A percentile compares a stretch with the other conserved stretches of the same genome.
These are phyloP conservation scores for Marmota flaviventris DNA, from an alignment of 2,113 vertebrate species.

Conservation along the genomic window DNA sequence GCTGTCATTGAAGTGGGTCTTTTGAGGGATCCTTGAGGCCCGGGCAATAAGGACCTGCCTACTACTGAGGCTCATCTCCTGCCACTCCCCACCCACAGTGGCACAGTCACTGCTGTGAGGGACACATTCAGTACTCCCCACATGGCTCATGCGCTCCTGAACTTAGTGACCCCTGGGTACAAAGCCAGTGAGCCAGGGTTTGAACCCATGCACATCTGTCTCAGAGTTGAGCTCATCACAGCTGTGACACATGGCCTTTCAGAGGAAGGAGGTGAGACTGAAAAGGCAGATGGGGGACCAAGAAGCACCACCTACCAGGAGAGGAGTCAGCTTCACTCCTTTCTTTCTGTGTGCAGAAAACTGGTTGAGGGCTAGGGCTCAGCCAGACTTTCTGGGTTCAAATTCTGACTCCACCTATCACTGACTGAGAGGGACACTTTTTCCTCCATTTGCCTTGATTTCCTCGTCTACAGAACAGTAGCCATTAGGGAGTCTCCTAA, in stretches of 20 bases:
- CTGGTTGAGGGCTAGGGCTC: neutral
- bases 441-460: neutral
- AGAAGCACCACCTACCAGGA: accelerated
- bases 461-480: neutral
- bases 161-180: too few species aligned
- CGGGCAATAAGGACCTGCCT: neutral
- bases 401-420: neutral
- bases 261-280: too few species aligned
- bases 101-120: neutral
- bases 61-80: neutral
- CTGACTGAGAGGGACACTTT: neutral
- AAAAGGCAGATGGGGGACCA: neutral
- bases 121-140: neutral
- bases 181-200: neutral
- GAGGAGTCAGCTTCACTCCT: neutral
- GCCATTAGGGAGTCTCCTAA: neutral
- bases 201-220: neutral
- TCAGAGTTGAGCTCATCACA: neutral
- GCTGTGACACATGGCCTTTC: neutral
- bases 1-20: neutral
- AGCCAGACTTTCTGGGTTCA: neutral
- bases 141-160: neutral
- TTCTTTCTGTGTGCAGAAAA: neutral
- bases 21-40: neutral
- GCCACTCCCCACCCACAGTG: neutral